Evolutionary conservation across 2,888 invertebrate genomes (phyloP).

Genomic region (Apamea monoglypha): DNA sequence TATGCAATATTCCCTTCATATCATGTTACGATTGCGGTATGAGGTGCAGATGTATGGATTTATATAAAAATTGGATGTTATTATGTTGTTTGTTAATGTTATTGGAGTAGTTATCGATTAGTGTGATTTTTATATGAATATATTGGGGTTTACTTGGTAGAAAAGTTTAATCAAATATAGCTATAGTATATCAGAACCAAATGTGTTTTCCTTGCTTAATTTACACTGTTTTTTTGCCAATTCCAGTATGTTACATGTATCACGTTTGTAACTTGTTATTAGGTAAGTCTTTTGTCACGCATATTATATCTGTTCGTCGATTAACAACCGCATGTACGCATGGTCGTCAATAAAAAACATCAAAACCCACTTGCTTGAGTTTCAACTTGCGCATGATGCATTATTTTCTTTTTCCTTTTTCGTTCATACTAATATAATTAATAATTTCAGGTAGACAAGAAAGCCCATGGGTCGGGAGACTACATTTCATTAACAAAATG

Average conservation of each 20-base stretch:
- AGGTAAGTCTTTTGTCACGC: constrained; percentile 80
- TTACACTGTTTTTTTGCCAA: constrained; percentile 49
- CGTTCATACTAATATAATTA: constrained; percentile 90
- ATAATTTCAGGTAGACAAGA: constrained; percentile 90
- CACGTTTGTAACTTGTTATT: constrained; percentile 64
- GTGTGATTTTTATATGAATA: constrained; percentile 91
- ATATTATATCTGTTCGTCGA: constrained; percentile 61
- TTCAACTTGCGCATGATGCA: constrained; percentile 78
- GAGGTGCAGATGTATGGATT: constrained; percentile 82
- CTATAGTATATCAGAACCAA: constrained; percentile 79
- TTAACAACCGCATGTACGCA: constrained; percentile 83
- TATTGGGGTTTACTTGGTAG: constrained; percentile 90
- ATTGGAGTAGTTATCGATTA: constrained; percentile 88
- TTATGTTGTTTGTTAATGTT: constrained; percentile 90
- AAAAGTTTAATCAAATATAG: constrained; percentile 89
- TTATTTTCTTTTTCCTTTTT: constrained; percentile 80
- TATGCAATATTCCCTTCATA: constrained; percentile 86
- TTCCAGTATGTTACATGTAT: constrained; percentile 56
- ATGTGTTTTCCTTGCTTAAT: constrained; percentile 78
- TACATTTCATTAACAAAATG: constrained; percentile 86
- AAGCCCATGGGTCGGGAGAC: constrained; percentile 89
- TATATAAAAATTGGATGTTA: constrained; percentile 82
- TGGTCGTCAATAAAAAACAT: constrained; percentile 70
- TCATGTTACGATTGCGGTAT: constrained; percentile 81
- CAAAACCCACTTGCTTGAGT: constrained; percentile 76